Evolutionary conservation across 2,888 invertebrate genomes (phyloP).

Genomic region (Mesorhabditis belari): DNA sequence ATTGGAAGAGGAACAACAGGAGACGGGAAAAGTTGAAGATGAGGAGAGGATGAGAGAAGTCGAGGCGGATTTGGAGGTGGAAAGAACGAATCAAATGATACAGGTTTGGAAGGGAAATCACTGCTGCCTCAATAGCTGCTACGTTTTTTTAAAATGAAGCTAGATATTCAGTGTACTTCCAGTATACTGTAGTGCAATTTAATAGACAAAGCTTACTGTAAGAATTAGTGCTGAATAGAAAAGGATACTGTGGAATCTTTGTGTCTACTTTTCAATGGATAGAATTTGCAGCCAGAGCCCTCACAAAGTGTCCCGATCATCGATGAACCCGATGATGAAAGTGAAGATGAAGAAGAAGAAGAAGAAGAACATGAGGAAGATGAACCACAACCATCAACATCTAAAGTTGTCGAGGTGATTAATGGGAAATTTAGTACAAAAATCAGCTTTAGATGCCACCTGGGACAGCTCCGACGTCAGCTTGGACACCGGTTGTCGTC

Average conservation of each 20-base stretch:
- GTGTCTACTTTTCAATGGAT: too few relatives aligned
- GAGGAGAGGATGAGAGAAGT: background rate
- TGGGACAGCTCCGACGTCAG: conserved; percentile 9
- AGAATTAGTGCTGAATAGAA: too few relatives aligned
- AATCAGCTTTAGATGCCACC: background rate
- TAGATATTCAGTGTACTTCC: too few relatives aligned
- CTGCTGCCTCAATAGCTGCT: too few relatives aligned
- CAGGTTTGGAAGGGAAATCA: too few relatives aligned
- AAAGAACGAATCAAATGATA: background rate
- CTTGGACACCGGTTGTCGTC: conserved; percentile 23
- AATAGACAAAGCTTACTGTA: too few relatives aligned
- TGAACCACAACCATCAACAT: too few relatives aligned
- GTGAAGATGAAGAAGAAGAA: background rate
- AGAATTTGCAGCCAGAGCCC: conserved; percentile 2
- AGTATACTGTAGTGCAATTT: too few relatives aligned
- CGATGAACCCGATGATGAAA: background rate
- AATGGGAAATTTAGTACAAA: conserved; percentile 2
- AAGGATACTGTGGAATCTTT: too few relatives aligned
- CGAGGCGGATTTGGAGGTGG: conserved; percentile 4
- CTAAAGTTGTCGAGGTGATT: background rate
- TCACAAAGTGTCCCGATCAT: background rate
- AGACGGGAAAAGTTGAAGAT: conserved; percentile 3
- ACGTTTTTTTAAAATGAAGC: too few relatives aligned
- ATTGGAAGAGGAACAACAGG: background rate
- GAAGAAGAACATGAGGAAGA: background rate